These are phyloP conservation scores for Pterocles orientalis DNA, from an alignment of 2,113 vertebrate species.

Conservation along the genomic window DNA sequence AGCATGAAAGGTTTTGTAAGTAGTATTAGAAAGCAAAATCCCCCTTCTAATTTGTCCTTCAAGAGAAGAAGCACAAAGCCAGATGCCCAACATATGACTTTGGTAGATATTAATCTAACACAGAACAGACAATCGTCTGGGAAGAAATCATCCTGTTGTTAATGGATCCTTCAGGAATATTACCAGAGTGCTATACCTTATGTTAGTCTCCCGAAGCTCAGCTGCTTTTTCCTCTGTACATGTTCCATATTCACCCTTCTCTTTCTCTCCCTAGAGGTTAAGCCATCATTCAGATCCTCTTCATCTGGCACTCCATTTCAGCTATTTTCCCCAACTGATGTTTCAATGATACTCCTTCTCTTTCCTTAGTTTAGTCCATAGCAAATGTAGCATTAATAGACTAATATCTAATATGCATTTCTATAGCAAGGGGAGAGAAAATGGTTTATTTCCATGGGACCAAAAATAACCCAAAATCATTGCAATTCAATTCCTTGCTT, in stretches of 20 bases:
- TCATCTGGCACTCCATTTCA: conserved; percentile 24
- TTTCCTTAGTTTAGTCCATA: not conserved
- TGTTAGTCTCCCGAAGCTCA: not conserved
- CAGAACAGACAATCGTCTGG: conserved; percentile 8
- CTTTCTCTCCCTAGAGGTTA: not conserved
- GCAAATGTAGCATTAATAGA: not conserved
- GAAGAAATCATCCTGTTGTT: not conserved
- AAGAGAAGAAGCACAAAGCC: not conserved
- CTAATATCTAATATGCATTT: not conserved
- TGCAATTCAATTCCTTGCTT: conserved; percentile 4
- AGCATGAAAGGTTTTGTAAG: not conserved
- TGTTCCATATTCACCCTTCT: not conserved
- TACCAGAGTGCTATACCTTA: not conserved
- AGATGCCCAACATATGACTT: conserved; percentile 28
- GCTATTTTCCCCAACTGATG: not conserved
- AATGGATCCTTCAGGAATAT: conserved; percentile 43
- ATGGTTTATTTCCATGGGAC: not conserved
- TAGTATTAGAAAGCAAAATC: not conserved
- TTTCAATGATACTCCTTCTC: not conserved
- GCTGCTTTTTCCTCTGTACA: not conserved
- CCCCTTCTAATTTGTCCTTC: not conserved
- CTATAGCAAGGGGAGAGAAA: not conserved
- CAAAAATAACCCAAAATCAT: conserved; percentile 14
- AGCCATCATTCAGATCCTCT: not conserved
- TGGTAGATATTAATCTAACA: not conserved